Base-by-base conservation (phyloP, 2,797 vertebrate genomes). In the Taenioides sp. region DNA sequence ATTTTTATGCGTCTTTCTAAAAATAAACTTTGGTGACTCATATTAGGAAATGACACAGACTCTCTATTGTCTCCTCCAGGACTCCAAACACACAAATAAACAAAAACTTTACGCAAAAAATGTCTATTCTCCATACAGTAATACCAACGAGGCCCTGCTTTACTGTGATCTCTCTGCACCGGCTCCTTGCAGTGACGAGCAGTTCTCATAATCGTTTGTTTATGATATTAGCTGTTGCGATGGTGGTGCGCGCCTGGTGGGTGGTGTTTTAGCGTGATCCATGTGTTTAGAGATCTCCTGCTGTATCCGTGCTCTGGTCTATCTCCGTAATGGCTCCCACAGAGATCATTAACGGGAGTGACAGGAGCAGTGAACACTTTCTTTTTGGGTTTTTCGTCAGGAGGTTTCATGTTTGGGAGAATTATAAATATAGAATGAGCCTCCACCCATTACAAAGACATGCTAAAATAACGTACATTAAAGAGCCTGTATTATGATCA, bases 261-360 rank as follows among this genome's bases (percentile, higher is more conserved):
- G 65, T 5, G 65, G 65, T 52, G 28, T 52, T 28, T 66, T 31
- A n/a, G 47, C 20, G 25, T 50, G 47, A 52, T 20, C 64, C 23
- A 27, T 65, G 64, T 25, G 49, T 66, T 66, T 52, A 31, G 27
- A 66, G 1, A 20, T 10, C 25, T 52, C 25, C 65, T 18, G 65
- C 63, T 52, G 47, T 11, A 17, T 66, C 16, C 4, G 47, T 25
- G 31, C 61, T 5, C 57, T 0, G 14, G 17, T 59, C 25, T 59
- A 28, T 49, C 37, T 65, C 37, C 3, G 22, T 49, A 65, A 52
- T 20, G 25, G 43, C 47, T 31, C 52, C 65, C 47, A 52, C 23
- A 52, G 47, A 28, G 47, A 50, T 66, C 49, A 66, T 66, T 66
- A 28, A 52, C 12, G 52, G 43, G 47, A 66, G 47, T 61, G 28